These are phyloP conservation scores for Equus przewalskii DNA, from an alignment of 2,113 vertebrate species.

Conservation along the genomic window DNA sequence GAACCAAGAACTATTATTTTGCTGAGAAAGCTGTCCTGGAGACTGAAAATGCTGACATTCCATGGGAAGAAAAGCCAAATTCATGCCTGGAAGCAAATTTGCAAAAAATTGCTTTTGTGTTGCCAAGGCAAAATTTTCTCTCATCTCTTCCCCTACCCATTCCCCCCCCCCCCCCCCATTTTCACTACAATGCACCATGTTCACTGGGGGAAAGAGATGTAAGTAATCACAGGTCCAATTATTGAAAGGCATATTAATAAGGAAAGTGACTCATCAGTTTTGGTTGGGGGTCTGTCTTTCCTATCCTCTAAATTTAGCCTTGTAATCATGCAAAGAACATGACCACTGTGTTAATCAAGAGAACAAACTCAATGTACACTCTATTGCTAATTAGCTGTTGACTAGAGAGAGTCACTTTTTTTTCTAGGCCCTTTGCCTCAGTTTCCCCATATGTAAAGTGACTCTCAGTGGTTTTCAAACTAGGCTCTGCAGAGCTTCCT, in stretches of 20 bases:
- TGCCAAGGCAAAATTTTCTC: constrained; percentile 64
- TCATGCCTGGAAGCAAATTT: constrained; percentile 71
- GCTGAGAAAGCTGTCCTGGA: constrained; percentile 72
- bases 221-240: constrained; percentile 14
- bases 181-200: neutral
- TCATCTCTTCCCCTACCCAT: neutral
- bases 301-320: neutral
- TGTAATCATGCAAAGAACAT: neutral
- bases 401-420: neutral
- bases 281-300: neutral
- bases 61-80: constrained; percentile 51
- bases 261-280: neutral
- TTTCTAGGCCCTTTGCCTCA: neutral
- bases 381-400: neutral
- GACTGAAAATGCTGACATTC: constrained; percentile 75
- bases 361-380: neutral
- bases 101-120: constrained; percentile 47
- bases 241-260: constrained; percentile 6
- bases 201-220: neutral
- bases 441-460: neutral
- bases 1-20: constrained; percentile 68
- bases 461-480: constrained; percentile 16
- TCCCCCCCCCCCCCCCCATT: neutral
- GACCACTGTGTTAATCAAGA: neutral
- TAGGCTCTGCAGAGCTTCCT: neutral